These are phyloP conservation scores for Panagrolaimus sp. DNA, from an alignment of 1,140 invertebrate species.

Conservation along the genomic window DNA sequence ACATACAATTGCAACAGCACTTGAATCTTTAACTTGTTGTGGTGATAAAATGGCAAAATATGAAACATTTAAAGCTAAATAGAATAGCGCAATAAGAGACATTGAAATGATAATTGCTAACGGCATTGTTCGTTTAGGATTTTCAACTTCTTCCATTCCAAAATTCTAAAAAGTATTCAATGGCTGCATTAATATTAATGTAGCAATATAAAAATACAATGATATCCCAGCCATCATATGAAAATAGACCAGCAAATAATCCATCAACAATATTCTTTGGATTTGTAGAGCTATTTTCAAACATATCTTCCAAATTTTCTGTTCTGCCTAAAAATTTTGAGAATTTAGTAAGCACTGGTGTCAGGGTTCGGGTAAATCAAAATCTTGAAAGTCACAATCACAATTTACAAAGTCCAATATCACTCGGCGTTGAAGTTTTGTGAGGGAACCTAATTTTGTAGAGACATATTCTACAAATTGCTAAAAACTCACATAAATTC, in stretches of 20 bases:
- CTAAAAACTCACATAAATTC: too few relatives aligned
- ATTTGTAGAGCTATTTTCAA: slow-evolving; percentile 16
- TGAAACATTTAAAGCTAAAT: slow-evolving; percentile 37
- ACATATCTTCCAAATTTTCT: slow-evolving; percentile 40
- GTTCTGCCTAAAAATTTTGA: slow-evolving; percentile 39
- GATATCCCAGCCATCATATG: slow-evolving; percentile 47
- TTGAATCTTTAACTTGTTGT: slow-evolving; percentile 25
- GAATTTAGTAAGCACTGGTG: not conserved
- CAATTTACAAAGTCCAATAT: too few relatives aligned
- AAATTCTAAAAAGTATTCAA: too few relatives aligned
- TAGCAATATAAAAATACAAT: not conserved
- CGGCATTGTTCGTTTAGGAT: slow-evolving; percentile 45
- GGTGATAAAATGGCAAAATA: slow-evolving; percentile 40
- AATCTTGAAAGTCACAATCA: too few relatives aligned
- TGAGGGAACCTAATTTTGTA: too few relatives aligned
- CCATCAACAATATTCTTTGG: slow-evolving; percentile 20
- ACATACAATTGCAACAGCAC: slow-evolving; percentile 34
- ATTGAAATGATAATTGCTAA: slow-evolving; percentile 48
- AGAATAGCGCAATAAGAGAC: slow-evolving; percentile 35
- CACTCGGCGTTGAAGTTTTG: too few relatives aligned
- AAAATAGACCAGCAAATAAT: slow-evolving; percentile 42
- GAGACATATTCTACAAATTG: too few relatives aligned
- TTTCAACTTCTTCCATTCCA: slow-evolving; percentile 44
- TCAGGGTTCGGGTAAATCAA: too few relatives aligned
- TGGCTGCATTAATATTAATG: too few relatives aligned